Percentiles rank a stretch among this genome's conserved stretches.
These are phyloP conservation scores for Candoia aspera DNA, from an alignment of 2,113 vertebrate species.

Conservation along the genomic window DNA sequence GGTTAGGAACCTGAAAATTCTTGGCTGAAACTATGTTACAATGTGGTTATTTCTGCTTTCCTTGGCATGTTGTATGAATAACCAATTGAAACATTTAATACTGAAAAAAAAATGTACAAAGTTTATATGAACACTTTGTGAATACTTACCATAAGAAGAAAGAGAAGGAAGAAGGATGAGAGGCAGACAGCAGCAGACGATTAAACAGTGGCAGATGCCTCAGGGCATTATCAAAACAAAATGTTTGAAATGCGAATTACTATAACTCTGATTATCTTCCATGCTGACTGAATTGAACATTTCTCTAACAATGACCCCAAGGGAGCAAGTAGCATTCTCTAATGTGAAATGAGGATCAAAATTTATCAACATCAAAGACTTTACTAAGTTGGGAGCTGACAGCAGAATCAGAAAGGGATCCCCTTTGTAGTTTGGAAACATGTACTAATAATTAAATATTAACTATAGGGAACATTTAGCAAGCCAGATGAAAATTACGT, in stretches of 20 bases:
- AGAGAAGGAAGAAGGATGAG: constrained; percentile 29
- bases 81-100: not conserved
- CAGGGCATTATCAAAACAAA: constrained; percentile 15
- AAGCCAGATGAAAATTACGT: constrained; percentile 24
- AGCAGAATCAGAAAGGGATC: not conserved
- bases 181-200: constrained; percentile 9
- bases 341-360: constrained; percentile 19
- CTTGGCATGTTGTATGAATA: not conserved
- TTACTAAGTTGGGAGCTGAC: constrained; percentile 30
- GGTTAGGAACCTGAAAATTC: not conserved
- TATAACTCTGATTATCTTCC: not conserved
- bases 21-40: not conserved
- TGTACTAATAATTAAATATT: not conserved
- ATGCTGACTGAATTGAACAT: constrained; percentile 8
- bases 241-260: constrained; percentile 39
- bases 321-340: constrained; percentile 28
- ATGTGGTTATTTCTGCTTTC: not conserved
- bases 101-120: not conserved
- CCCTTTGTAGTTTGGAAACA: constrained; percentile 17
- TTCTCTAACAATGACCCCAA: constrained; percentile 36
- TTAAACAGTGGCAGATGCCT: constrained; percentile 35
- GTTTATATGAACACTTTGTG: not conserved
- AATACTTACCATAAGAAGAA: constrained; percentile 8
- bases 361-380: constrained; percentile 20
- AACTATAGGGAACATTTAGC: constrained; percentile 9